Base-by-base conservation (phyloP, 1,140 invertebrate genomes). In the Conus betulinus region DNA sequence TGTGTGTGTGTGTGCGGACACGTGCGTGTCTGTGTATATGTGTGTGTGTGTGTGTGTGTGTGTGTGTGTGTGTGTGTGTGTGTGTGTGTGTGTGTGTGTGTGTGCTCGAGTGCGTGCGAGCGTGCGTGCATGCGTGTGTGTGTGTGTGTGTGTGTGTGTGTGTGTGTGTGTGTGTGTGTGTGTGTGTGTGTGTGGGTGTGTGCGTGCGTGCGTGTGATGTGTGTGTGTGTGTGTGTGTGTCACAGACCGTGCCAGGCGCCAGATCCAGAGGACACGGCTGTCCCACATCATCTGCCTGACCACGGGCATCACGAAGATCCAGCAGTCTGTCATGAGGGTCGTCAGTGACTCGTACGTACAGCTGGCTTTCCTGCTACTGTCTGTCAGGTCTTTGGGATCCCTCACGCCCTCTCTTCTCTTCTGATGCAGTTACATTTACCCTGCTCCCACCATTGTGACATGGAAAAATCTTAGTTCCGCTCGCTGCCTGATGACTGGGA, bases 211-310 rank as follows among this genome's bases (percentile, higher is more conserved):
- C 23, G 8, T 53, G 0, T 52, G 0, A 25, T 84, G 51, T 57
- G 25, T 55, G 25, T 15, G 10, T 52, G 2, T n/a, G 51, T 84
- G 25, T 8, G 6, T 57, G 52, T n/a, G 25, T 51, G 23, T 23
- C 17, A 11, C 25, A 79, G 51, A 52, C 4, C 78, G 78, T 79
- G 20, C 27, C 78, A 11, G 51, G 27, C n/a, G 27, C 10, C 27
- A 82, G 81, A 82, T 82, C 51, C 51, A 25, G 52, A 53, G 52
- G 13, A 55, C 23, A 15, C n/a, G 52, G 13, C 81, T 82, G 81
- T 82, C 81, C 52, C 51, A 82, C 81, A n/a, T 82, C 8, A 82
- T 82, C 81, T 82, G 81, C 20, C 81, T 82, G 13, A 82, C 81
- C 52, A 82, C 81, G 13, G 53, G 53, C 39, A 82, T 82, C 51